These are phyloP conservation scores for Hycleus cichorii DNA, from an alignment of 1,140 invertebrate genomes.

Conservation along the genomic window DNA sequence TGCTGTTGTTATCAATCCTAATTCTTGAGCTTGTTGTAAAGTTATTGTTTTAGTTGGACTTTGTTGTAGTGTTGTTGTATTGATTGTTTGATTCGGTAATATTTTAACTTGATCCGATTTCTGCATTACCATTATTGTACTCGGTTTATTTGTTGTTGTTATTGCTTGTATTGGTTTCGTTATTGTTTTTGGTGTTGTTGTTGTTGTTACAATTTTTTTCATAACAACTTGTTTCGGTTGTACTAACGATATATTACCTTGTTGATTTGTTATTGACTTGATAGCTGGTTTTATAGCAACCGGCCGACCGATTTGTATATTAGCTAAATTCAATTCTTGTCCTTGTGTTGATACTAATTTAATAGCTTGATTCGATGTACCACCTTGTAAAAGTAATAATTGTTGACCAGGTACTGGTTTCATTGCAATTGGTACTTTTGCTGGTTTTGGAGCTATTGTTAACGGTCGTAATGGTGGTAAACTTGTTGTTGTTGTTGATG, in stretches of 20 bases:
- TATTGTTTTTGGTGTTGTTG: constrained; percentile 23
- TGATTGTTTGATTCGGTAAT: constrained; percentile 14
- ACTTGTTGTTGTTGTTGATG: not conserved
- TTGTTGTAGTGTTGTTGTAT: constrained; percentile 20
- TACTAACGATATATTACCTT: constrained; percentile 24
- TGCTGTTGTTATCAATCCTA: constrained; percentile 49
- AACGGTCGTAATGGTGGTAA: constrained; percentile 37
- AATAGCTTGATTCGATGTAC: constrained; percentile 27
- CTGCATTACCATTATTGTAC: constrained; percentile 33
- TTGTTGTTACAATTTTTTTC: constrained; percentile 34
- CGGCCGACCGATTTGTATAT: constrained; percentile 31
- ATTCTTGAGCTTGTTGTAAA: constrained; percentile 59
- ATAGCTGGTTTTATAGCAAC: constrained; percentile 33
- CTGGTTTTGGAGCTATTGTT: constrained; percentile 40
- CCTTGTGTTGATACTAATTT: constrained; percentile 37
- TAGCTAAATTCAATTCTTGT: constrained; percentile 35
- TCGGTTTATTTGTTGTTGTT: constrained; percentile 12
- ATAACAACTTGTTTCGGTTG: constrained; percentile 36
- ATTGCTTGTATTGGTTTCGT: constrained; percentile 19
- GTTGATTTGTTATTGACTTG: constrained; percentile 16
- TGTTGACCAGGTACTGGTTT: constrained; percentile 35
- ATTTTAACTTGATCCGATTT: constrained; percentile 30
- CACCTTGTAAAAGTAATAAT: constrained; percentile 35
- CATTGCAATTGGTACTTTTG: constrained; percentile 36
- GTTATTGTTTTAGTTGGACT: constrained; percentile 62